Conservation (phyloP, 2,113 vertebrate species). For the Rattus rattus region DNA sequence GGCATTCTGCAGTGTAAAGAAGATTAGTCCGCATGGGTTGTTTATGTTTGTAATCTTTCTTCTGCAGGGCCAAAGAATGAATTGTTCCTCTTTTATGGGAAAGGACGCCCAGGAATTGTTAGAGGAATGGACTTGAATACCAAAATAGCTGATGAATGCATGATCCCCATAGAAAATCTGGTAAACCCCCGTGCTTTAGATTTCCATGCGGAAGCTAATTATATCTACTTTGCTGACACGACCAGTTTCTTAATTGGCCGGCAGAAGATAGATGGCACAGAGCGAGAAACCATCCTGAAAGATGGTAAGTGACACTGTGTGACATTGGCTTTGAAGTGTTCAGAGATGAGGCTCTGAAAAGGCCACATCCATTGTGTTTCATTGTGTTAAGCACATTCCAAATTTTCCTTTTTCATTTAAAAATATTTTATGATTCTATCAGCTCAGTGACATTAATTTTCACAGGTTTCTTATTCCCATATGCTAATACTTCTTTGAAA, state of each 20-base stretch:
- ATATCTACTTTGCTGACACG: constrained; percentile 98
- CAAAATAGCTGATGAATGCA: constrained; percentile 96
- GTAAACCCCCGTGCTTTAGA: constrained; percentile 98
- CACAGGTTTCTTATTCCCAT: neutral
- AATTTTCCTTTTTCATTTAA: neutral
- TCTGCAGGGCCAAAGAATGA: constrained; percentile 96
- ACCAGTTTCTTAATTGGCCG: constrained; percentile 98
- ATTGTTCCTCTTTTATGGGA: constrained; percentile 98
- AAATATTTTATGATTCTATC: constrained; percentile 10
- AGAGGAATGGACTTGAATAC: constrained; percentile 96
- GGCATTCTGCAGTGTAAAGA: constrained; percentile 80
- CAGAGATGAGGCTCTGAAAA: neutral
- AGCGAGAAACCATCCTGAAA: constrained; percentile 96
- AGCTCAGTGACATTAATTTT: neutral
- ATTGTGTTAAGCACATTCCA: neutral
- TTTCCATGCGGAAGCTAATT: constrained; percentile 94
- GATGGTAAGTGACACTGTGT: constrained; percentile 90
- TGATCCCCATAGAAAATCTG: constrained; percentile 96
- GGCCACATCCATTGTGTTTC: neutral
- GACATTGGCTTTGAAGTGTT: neutral
- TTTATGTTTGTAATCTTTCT: constrained; percentile 88
- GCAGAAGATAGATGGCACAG: constrained; percentile 96
- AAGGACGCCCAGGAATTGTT: constrained; percentile 97
- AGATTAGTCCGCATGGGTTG: constrained; percentile 84
- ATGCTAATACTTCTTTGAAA: neutral